Conservation (phyloP, 1,140 invertebrate species). For the Danaus plexippus region DNA sequence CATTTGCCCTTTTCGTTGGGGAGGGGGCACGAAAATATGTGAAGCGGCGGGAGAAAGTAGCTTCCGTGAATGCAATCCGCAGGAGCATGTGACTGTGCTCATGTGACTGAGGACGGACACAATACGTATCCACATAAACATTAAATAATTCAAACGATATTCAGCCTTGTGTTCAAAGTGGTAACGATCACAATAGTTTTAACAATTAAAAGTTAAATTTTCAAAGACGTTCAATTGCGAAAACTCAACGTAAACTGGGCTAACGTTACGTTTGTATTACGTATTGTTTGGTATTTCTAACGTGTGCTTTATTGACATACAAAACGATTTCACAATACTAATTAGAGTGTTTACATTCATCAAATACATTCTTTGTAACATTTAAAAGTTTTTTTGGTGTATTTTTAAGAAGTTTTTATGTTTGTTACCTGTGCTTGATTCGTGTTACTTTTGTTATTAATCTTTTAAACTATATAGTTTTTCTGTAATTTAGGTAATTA, state of each 20-base stretch:
- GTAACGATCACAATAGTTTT: too few species aligned
- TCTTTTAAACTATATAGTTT: too few species aligned
- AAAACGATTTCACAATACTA: slow-evolving; percentile 37
- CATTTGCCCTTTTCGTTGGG: slow-evolving; percentile 26
- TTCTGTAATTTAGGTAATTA: too few species aligned
- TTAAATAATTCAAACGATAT: too few species aligned
- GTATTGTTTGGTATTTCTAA: slow-evolving; percentile 42
- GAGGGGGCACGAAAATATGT: slow-evolving; percentile 27
- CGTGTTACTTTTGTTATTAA: too few species aligned
- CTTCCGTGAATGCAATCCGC: slow-evolving; percentile 42
- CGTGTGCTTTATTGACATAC: slow-evolving; percentile 43
- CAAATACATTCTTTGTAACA: neutral
- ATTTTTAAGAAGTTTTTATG: too few species aligned
- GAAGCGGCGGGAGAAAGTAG: slow-evolving; percentile 44
- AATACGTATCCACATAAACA: neutral
- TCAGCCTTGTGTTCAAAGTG: too few species aligned
- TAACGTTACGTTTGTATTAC: slow-evolving; percentile 39
- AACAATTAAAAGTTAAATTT: too few species aligned
- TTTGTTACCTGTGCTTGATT: too few species aligned
- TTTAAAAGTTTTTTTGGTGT: too few species aligned
- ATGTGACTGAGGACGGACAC: slow-evolving; percentile 34
- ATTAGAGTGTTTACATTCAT: slow-evolving; percentile 38
- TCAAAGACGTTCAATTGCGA: slow-evolving; percentile 23
- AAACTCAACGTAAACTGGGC: slow-evolving; percentile 40
- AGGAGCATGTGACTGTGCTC: slow-evolving; percentile 44